Percentiles rank a stretch among this genome's conserved stretches.
Evolutionary conservation across 2,113 vertebrate genomes (phyloP).

Genomic region (Amblyopsis rosae): DNA sequence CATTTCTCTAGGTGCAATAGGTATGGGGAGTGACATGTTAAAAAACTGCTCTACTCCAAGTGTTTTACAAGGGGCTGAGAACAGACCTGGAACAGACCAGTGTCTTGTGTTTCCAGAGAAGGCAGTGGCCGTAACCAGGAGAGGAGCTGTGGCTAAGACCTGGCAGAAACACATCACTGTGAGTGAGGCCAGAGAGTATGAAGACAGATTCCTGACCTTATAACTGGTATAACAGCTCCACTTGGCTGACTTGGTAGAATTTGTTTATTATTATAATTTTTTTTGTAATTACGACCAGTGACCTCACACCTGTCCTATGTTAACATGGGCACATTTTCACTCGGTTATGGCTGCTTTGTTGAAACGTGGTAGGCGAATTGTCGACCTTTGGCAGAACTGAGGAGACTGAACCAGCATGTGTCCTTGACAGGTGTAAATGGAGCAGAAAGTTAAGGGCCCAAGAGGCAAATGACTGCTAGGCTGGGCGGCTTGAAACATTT

Average conservation of each 20-base stretch:
- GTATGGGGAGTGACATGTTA: too few relatives aligned
- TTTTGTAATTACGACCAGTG: conserved; percentile 15
- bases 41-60: not conserved
- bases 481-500: conserved; percentile 28
- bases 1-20: too few relatives aligned
- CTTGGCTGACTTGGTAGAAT: not conserved
- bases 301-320: conserved; percentile 2
- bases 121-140: not conserved
- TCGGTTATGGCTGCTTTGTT: conserved; percentile 9
- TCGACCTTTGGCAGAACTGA: conserved; percentile 38
- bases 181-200: not conserved
- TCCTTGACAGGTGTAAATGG: conserved; percentile 52
- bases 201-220: conserved; percentile 7
- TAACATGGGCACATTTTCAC: conserved; percentile 16
- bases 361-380: conserved; percentile 15
- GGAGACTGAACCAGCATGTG: conserved; percentile 20
- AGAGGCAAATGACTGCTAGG: conserved; percentile 26
- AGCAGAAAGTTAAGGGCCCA: conserved; percentile 36
- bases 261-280: conserved; percentile 6
- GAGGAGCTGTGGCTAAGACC: conserved; percentile 1
- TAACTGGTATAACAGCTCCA: conserved; percentile 4
- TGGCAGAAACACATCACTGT: not conserved
- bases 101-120: conserved; percentile 11
- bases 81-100: conserved; percentile 5
- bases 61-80: conserved; percentile 3